A percentile compares a stretch with the other conserved stretches of the same genome.
These are phyloP conservation scores for Stercorarius parasiticus DNA, from an alignment of 2,113 vertebrate species.

Conservation along the genomic window DNA sequence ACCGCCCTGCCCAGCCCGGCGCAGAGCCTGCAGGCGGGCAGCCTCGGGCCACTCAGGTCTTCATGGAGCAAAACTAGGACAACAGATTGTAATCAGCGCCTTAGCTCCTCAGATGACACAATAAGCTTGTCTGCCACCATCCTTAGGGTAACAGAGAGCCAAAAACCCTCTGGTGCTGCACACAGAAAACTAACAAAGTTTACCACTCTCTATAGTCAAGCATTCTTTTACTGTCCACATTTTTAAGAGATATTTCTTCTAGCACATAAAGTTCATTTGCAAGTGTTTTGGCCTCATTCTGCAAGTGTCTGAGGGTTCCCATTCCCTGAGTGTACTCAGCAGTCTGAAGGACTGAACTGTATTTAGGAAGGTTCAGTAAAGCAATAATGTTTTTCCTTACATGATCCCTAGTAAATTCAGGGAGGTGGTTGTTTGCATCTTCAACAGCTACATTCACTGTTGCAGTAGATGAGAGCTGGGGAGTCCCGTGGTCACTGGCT, in stretches of 20 bases:
- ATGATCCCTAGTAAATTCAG: constrained; percentile 51
- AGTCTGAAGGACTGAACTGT: not conserved
- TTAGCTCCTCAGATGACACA: not conserved
- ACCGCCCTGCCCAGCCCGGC: too few relatives aligned
- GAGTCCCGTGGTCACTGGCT: constrained; percentile 70
- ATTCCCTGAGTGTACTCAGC: not conserved
- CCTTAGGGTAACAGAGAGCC: not conserved
- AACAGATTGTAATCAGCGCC: not conserved
- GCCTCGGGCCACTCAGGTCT: not conserved
- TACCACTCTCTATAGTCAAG: not conserved
- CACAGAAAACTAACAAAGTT: not conserved
- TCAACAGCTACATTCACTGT: constrained; percentile 57
- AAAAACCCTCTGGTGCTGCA: not conserved
- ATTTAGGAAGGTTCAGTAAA: not conserved
- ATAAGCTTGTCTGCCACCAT: too few relatives aligned
- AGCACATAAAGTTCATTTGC: not conserved
- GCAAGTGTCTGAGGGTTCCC: not conserved
- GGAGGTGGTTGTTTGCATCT: constrained; percentile 76
- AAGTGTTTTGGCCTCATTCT: not conserved
- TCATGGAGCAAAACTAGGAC: not conserved
- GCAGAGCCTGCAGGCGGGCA: not conserved
- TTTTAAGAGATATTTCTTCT: not conserved
- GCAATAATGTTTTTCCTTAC: not conserved
- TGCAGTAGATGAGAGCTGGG: constrained; percentile 60
- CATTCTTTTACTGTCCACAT: not conserved